Evolutionary conservation across 2,113 vertebrate genomes (phyloP), one percentile per base, ranked within the genome.

Genomic region (Hippocampus barbouri): DNA sequence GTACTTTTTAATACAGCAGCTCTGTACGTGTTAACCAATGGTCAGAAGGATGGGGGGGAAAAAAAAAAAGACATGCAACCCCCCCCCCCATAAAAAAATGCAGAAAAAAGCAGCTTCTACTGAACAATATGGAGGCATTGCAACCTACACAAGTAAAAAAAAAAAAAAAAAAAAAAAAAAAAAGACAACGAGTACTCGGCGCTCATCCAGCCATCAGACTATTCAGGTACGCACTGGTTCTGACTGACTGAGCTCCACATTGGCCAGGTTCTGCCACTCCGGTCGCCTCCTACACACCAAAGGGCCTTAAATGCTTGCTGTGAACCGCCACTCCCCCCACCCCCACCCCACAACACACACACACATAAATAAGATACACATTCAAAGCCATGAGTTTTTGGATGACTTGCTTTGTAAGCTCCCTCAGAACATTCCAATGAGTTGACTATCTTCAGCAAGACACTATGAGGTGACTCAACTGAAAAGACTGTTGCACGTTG

Each of bases 1-100:
- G 86, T 85, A 87, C 87, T 86, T 84, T 77, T 67, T 79, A 87
- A 79, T 6, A 30, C 62, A 69, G 80, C 68, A 73, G 79, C 66
- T 77, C 73, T 76, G 57, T 63, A 77, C 75, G 82, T 23, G 59
- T 75, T 79, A 10, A 8, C 16, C 65, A 1, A 45, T 8, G 14
- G 64, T 3, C 15, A 34, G 8, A 11, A 54, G 53, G 53, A 21
- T 54, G 20, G 6, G 1, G n/a, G n/a, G n/a, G n/a, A n/a, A n/a
- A 54, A 54, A 54, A 23, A 8, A 54, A 54, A 54, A 23, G 21
- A 23, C 1, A 54, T 16, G 47, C 6, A 18, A 54, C 34, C 34
- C 34, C 34, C 34, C 34, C 34, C 4, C 34, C 34, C 27, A 30
- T 0, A 5, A 34, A 34, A 34, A 34, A 34, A 34, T 34, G 4